phyloP scores from a whole-genome alignment of 1,140 invertebrate species.

The Araneus ventricosus region DNA sequence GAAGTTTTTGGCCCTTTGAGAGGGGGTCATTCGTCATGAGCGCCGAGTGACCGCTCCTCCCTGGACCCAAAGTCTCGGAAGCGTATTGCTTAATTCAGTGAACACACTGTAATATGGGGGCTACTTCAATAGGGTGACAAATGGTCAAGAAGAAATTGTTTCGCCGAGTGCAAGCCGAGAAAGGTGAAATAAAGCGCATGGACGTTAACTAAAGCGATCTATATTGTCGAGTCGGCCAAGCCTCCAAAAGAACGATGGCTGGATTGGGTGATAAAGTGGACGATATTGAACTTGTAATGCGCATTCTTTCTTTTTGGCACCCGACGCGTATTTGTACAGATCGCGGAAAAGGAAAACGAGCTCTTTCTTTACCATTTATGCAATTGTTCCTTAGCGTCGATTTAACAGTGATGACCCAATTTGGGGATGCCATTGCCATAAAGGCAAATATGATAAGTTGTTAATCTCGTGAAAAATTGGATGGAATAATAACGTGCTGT shows the following conservation, averaged over 20 bases:
- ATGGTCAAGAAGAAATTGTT: constrained; percentile 75
- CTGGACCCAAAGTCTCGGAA: constrained; percentile 69
- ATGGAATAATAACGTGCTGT: too few species aligned
- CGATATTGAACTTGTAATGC: constrained; percentile 40
- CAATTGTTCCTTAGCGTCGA: not conserved
- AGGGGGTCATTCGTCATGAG: constrained; percentile 69
- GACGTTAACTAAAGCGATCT: constrained; percentile 67
- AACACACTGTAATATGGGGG: constrained; percentile 71
- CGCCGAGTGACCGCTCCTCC: constrained; percentile 65
- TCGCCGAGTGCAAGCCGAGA: constrained; percentile 38
- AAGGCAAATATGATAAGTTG: too few species aligned
- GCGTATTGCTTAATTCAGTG: constrained; percentile 75
- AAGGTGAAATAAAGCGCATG: constrained; percentile 66
- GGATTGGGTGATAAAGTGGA: constrained; percentile 39
- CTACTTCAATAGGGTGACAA: constrained; percentile 74
- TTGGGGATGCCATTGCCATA: too few species aligned
- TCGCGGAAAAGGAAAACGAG: not conserved
- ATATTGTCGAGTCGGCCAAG: constrained; percentile 51
- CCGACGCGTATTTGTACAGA: constrained; percentile 13
- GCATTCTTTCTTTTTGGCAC: constrained; percentile 33
- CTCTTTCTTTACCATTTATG: not conserved
- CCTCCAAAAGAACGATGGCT: constrained; percentile 42
- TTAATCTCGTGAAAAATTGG: too few species aligned
- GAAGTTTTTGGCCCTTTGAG: constrained; percentile 47
- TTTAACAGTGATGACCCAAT: not conserved